A percentile compares a stretch with the other conserved stretches of the same genome.
Conservation (phyloP, 2,113 vertebrate genomes). For the Fulica atra region DNA sequence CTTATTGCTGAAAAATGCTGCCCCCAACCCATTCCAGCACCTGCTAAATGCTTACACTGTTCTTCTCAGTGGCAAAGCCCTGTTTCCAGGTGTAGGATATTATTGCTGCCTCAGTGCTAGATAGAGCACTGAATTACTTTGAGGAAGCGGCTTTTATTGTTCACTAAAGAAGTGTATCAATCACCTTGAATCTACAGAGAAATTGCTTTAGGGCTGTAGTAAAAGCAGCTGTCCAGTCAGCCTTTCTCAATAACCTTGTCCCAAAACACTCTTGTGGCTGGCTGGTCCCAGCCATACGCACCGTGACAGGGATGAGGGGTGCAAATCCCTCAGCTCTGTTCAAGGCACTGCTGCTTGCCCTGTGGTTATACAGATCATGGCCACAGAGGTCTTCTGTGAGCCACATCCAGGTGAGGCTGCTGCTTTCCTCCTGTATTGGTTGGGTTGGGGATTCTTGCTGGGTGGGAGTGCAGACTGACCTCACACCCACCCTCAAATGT, state of each 20-base stretch:
- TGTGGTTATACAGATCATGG: rapidly evolving
- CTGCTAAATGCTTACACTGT: not conserved
- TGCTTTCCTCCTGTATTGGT: not conserved
- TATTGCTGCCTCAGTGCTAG: not conserved
- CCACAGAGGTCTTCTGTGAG: rapidly evolving
- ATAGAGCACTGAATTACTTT: not conserved
- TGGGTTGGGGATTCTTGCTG: not conserved
- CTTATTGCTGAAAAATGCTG: not conserved
- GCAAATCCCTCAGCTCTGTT: not conserved
- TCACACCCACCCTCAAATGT: rapidly evolving
- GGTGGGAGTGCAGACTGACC: not conserved
- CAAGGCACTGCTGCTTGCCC: rapidly evolving
- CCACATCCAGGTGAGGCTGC: not conserved
- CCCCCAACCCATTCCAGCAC: not conserved
- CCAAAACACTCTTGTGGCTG: not conserved
- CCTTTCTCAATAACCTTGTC: not conserved
- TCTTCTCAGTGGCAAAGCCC: not conserved
- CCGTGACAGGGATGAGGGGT: not conserved
- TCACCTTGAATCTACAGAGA: not conserved
- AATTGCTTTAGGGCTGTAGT: not conserved
- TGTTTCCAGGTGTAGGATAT: not conserved
- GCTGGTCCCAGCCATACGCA: rapidly evolving
- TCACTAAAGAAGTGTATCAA: not conserved
- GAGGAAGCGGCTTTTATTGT: not conserved
- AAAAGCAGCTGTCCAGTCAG: not conserved